Evolutionary conservation across 2,797 vertebrate genomes (phyloP), one percentile per base, ranked within the genome.

Genomic region (Erpetoichthys calabaricus): DNA sequence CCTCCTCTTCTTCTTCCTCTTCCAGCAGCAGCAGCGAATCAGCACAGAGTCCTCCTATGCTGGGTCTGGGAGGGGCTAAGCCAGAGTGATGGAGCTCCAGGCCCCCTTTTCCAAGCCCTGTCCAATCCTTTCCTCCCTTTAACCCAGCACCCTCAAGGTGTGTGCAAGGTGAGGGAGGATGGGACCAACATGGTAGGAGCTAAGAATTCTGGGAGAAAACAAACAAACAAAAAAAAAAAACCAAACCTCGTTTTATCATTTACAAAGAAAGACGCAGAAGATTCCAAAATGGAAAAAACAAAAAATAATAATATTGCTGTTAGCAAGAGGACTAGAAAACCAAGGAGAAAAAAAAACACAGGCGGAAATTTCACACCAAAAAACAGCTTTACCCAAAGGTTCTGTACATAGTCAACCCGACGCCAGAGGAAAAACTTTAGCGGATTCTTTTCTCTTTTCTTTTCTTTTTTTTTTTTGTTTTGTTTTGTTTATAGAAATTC

Each of bases 381-480:
- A 49, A 88, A 84, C 87, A 91, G 90, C 89, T 91, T 91, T 90
- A 91, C 87, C 88, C 89, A 86, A 91, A 89, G 86, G 89, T 89
- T 79, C 82, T 89, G 88, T 90, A 89, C 81, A 88, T 88, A 86
- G 71, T 75, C 7, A 49, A 49, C 7, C 7, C 7, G n/a, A 49
- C 7, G n/a, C 7, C 47, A 49, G 47, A 49, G 47, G n/a, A 49
- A 49, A 25, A 5, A 49, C 7, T 49, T 4, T 7, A 7, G 49
- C n/a, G 7, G 49, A 49, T 49, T 49, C n/a, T 49, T 7, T 49
- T 7, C 5, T 49, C n/a, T 7, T 49, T 7, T 49, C 49, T 2
- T 25, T 25, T 25, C 1, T 25, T 25, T 49, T 49, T 7, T 49
- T 49, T 4, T n/a, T 49, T 4, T 49, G 7, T 49, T 7, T 49